phyloP scores from a whole-genome alignment of 2,113 vertebrate genomes.

The Carlito syrichta region DNA sequence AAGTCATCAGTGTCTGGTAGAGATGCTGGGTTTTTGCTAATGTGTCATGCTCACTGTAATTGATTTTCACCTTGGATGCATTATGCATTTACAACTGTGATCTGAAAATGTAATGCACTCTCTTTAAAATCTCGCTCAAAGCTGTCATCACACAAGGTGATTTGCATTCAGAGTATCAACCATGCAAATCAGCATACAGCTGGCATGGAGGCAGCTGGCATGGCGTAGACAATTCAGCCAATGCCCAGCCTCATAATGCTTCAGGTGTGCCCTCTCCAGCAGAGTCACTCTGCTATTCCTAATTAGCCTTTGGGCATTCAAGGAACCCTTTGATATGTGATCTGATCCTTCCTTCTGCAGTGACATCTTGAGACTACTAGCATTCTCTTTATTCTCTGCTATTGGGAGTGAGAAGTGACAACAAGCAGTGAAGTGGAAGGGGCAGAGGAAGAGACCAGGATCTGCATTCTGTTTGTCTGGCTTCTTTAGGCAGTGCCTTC shows the following conservation, averaged over 20 bases:
- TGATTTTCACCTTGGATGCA: background rate
- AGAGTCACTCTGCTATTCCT: background rate
- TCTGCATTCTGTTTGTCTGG: background rate
- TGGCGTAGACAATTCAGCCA: background rate
- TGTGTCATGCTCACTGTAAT: background rate
- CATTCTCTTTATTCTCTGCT: background rate
- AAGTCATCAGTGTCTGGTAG: background rate
- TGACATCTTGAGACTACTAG: background rate
- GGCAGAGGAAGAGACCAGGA: background rate
- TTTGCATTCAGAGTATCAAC: background rate
- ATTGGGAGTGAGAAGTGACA: background rate
- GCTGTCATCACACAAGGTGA: background rate
- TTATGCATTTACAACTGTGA: background rate
- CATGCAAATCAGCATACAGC: background rate
- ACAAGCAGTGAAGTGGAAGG: background rate
- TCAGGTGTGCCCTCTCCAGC: background rate
- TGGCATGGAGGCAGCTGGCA: background rate
- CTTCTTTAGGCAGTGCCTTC: background rate
- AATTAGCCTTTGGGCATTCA: background rate
- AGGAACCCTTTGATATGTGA: conserved; percentile 4
- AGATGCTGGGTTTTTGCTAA: background rate
- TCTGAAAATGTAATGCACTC: background rate
- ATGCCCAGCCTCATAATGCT: accelerated
- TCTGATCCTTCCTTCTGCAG: background rate
- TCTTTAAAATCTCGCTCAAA: background rate